Percentiles rank a stretch among this genome's conserved stretches.
Conservation (phyloP, 2,113 vertebrate species). For the Corythoichthys intestinalis region DNA sequence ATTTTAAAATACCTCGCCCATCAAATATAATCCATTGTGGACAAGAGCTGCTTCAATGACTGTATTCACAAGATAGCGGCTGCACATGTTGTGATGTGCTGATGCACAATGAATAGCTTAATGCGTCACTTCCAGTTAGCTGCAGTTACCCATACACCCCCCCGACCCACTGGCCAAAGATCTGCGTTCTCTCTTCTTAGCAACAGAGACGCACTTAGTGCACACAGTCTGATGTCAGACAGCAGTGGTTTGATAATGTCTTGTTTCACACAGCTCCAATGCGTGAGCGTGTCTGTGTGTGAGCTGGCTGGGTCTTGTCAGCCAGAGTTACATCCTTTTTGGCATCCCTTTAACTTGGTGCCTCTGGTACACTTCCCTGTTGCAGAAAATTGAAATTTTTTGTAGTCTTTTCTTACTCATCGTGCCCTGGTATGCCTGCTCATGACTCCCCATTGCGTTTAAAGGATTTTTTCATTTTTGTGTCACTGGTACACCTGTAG, state of each 20-base stretch:
- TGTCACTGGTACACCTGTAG: too few relatives aligned
- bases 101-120: conserved; percentile 32
- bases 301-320: neutral
- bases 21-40: neutral
- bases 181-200: conserved; percentile 46
- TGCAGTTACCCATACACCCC: conserved; percentile 25
- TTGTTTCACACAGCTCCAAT: conserved; percentile 17
- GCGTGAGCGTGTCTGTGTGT: neutral
- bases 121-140: conserved; percentile 55
- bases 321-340: neutral
- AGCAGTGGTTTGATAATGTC: conserved; percentile 26
- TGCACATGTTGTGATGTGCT: conserved; percentile 20
- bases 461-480: neutral
- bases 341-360: neutral
- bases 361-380: neutral
- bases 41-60: conserved; percentile 6
- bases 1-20: neutral
- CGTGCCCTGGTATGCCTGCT: neutral
- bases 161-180: conserved; percentile 25
- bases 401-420: neutral
- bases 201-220: conserved; percentile 43
- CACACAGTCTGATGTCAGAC: conserved; percentile 40
- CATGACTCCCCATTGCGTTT: neutral
- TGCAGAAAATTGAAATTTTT: neutral
- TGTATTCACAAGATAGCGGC: neutral